These are phyloP conservation scores for Bombus pascuorum DNA, from an alignment of 1,140 invertebrate genomes.

Conservation along the genomic window DNA sequence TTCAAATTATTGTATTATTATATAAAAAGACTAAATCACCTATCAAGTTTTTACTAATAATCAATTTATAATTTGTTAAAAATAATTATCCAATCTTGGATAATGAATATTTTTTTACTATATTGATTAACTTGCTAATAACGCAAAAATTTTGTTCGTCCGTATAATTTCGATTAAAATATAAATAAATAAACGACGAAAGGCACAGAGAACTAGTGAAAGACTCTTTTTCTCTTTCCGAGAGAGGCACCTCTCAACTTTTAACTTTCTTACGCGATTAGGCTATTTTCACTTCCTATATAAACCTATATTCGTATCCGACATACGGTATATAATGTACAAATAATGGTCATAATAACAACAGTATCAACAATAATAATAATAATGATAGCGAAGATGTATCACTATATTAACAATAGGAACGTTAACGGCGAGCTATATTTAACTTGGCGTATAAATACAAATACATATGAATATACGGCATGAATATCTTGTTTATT, in stretches of 20 bases:
- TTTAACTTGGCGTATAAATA: background rate
- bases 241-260: background rate
- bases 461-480: background rate
- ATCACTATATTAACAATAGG: background rate
- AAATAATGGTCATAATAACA: conserved; percentile 2
- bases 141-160: background rate
- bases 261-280: background rate
- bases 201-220: no score
- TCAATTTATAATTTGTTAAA: no score
- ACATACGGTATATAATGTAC: background rate
- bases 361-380: background rate
- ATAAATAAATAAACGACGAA: no score
- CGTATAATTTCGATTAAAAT: background rate
- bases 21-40: no score
- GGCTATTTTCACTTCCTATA: background rate
- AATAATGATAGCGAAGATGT: background rate
- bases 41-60: no score
- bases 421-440: background rate
- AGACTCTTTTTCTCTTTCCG: background rate
- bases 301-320: background rate
- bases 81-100: no score
- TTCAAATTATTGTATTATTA: no score
- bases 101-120: no score
- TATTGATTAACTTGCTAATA: no score
- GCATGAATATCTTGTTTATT: no score